Conservation (phyloP, 2,888 invertebrate species). For the Drosophila emarginata region DNA sequence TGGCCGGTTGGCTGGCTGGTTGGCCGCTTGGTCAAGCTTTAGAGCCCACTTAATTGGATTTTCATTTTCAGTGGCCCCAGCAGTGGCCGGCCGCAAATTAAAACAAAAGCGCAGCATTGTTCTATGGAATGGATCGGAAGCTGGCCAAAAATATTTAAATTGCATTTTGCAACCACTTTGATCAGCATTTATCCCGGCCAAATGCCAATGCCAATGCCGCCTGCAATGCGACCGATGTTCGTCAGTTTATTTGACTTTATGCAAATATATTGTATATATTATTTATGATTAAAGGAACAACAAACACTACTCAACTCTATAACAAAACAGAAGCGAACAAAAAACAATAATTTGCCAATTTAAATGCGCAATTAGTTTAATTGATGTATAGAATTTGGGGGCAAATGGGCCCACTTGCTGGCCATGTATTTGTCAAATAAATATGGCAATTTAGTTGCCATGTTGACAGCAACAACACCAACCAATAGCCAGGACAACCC, state of each 20-base stretch:
- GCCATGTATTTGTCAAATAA: constrained; percentile 45
- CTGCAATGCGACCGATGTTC: constrained; percentile 20
- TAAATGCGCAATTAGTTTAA: constrained; percentile 57
- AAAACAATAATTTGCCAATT: constrained; percentile 53
- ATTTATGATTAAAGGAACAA: constrained; percentile 46
- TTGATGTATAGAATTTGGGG: constrained; percentile 36
- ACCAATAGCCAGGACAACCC: neutral
- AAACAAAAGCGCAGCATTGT: constrained; percentile 34
- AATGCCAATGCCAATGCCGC: constrained; percentile 13
- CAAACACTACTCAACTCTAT: neutral
- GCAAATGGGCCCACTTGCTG: neutral
- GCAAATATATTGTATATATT: constrained; percentile 59
- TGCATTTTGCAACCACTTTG: constrained; percentile 21
- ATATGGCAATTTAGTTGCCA: constrained; percentile 57
- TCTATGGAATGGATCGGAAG: constrained; percentile 3
- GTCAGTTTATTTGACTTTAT: constrained; percentile 47
- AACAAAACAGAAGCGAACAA: neutral
- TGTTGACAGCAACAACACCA: constrained; percentile 30
- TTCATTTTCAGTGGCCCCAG: constrained; percentile 16
- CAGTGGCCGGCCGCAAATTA: constrained; percentile 41
- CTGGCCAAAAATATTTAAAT: constrained; percentile 25
- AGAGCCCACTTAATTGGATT: constrained; percentile 60
- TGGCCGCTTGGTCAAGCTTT: constrained; percentile 21
- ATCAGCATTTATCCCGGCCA: constrained; percentile 7
- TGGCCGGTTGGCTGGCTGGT: constrained; percentile 1